These are phyloP conservation scores for Psilanteris sp. DNA, from an alignment of 1,140 invertebrate genomes.

Conservation along the genomic window DNA sequence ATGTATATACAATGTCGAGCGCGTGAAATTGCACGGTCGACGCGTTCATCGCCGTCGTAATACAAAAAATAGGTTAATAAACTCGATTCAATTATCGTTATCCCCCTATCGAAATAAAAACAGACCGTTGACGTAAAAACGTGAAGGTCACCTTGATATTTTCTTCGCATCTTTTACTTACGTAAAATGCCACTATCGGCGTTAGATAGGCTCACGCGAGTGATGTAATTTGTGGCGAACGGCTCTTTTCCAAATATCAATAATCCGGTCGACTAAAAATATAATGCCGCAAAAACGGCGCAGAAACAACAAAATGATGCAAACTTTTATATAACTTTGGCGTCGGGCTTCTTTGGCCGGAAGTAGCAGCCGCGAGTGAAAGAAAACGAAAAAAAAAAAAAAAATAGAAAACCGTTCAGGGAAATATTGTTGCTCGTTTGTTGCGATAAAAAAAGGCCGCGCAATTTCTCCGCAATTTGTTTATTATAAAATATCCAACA, in stretches of 20 bases:
- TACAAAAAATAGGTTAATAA: constrained; percentile 15
- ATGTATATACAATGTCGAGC: too few relatives aligned
- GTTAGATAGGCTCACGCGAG: constrained; percentile 3
- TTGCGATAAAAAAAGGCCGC: constrained; percentile 6
- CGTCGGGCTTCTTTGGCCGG: constrained; percentile 8
- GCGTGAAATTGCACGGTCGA: too few relatives aligned
- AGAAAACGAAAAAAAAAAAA: too few relatives aligned
- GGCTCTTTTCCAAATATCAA: constrained; percentile 16
- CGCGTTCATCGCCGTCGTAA: too few relatives aligned
- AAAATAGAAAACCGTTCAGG: not conserved
- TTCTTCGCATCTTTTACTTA: constrained; percentile 15
- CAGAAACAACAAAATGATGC: constrained; percentile 5
- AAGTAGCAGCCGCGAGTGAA: not conserved
- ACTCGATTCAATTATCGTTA: constrained; percentile 38
- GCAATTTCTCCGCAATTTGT: constrained; percentile 35
- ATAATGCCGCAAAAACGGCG: not conserved
- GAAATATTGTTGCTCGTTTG: constrained; percentile 13
- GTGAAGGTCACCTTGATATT: constrained; percentile 39
- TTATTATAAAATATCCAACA: constrained; percentile 21
- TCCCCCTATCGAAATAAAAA: constrained; percentile 19
- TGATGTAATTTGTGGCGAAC: constrained; percentile 19
- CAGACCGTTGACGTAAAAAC: constrained; percentile 8
- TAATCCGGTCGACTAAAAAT: not conserved
- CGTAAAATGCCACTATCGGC: constrained; percentile 23
- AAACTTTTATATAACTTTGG: constrained; percentile 7